These are phyloP conservation scores for Porites lutea DNA, from an alignment of 64 coral and sea anemone species.

Conservation along the genomic window DNA sequence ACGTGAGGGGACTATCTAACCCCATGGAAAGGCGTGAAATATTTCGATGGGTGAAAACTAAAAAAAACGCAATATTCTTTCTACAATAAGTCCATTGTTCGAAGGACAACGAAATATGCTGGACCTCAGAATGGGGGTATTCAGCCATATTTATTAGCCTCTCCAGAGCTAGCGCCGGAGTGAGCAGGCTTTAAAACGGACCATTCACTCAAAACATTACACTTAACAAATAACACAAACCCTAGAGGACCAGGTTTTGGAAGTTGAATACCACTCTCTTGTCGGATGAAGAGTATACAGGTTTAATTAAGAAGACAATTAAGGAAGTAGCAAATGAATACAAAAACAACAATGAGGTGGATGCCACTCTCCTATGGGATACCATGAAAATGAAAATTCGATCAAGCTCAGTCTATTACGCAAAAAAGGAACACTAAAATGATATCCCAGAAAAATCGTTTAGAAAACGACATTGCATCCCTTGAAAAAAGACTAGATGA, in stretches of 20 bases:
- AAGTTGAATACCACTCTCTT: constrained; percentile 35
- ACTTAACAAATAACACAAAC: background rate
- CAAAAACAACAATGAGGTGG: background rate
- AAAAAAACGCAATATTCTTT: background rate
- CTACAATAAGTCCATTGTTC: background rate
- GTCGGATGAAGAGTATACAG: background rate
- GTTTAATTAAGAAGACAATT: background rate
- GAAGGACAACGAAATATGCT: background rate
- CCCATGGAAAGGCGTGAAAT: background rate
- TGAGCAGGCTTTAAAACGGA: constrained; percentile 27
- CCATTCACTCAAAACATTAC: constrained; percentile 6
- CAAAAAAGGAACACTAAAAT: constrained; percentile 17
- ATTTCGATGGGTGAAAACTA: background rate
- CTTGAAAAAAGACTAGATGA: background rate
- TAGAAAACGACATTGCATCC: background rate
- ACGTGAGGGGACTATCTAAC: background rate
- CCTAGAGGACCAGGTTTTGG: constrained; percentile 4
- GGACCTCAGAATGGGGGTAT: background rate
- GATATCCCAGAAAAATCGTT: background rate
- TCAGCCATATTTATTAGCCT: no score
- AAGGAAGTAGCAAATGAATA: background rate
- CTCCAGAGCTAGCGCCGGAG: no score
- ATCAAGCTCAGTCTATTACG: background rate
- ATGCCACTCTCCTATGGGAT: constrained; percentile 1
- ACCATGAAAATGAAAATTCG: constrained; percentile 26